phyloP scores from a whole-genome alignment of 2,113 vertebrate species.

The Rhinogobius similis region DNA sequence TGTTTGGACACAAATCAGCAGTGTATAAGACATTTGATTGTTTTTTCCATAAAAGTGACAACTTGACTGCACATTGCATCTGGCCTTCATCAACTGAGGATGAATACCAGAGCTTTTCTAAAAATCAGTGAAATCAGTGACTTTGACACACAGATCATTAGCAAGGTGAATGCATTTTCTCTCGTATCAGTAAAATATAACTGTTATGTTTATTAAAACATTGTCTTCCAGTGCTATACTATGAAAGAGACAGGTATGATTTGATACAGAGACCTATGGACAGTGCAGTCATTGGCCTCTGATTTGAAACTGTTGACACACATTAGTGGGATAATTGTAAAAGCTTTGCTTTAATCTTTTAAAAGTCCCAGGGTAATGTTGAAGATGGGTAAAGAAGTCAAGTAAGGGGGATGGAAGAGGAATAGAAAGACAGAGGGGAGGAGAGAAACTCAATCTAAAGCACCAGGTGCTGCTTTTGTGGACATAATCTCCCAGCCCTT shows the following conservation, averaged over 20 bases:
- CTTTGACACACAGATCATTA: not conserved
- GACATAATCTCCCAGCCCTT: constrained; percentile 76
- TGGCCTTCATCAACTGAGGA: not conserved
- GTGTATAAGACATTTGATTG: constrained; percentile 5
- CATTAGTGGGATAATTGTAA: constrained; percentile 64
- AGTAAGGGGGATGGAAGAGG: constrained; percentile 63
- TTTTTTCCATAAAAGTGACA: constrained; percentile 15
- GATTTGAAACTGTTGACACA: constrained; percentile 49
- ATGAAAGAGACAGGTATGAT: too few species aligned
- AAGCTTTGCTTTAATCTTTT: constrained; percentile 73
- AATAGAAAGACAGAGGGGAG: constrained; percentile 66
- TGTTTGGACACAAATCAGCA: constrained; percentile 2
- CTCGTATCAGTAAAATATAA: not conserved
- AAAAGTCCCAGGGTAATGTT: constrained; percentile 73
- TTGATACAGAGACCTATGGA: constrained; percentile 17
- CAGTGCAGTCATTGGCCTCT: constrained; percentile 43
- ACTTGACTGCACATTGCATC: not conserved
- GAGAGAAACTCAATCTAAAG: constrained; percentile 78
- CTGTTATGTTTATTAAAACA: not conserved
- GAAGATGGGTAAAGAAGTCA: constrained; percentile 63
- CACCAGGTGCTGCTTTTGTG: constrained; percentile 80
- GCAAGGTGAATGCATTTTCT: not conserved
- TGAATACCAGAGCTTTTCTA: constrained; percentile 22
- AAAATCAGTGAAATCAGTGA: constrained; percentile 1
- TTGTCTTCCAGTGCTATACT: not conserved